A percentile compares a stretch with the other conserved stretches of the same genome.
Evolutionary conservation across 2,888 invertebrate genomes (phyloP).

Genomic region (Bruchidius siliquastri): DNA sequence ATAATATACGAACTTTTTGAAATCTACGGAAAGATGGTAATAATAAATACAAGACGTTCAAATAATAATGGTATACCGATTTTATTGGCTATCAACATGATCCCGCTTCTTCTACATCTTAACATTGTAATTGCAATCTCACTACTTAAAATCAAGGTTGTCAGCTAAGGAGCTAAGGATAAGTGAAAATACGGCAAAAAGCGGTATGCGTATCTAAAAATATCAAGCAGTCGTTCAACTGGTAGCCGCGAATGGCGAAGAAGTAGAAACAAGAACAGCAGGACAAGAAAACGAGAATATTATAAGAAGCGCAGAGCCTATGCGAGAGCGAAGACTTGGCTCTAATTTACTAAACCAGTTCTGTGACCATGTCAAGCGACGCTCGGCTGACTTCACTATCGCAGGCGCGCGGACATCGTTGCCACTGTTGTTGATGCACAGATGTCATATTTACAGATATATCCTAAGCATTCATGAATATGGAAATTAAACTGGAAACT

Average conservation of each 20-base stretch:
- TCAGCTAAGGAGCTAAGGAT: neutral
- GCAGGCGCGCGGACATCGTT: neutral
- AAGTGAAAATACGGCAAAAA: neutral
- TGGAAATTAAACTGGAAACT: too few relatives aligned
- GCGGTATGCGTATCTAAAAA: neutral
- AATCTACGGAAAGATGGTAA: neutral
- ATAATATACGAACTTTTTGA: neutral
- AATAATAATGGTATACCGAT: neutral
- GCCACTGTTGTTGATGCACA: neutral
- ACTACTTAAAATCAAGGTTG: neutral
- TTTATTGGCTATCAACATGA: neutral
- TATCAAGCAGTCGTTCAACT: neutral
- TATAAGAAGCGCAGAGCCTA: neutral
- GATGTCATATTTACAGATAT: neutral
- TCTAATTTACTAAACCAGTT: slow-evolving; percentile 48
- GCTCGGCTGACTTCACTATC: slow-evolving; percentile 39
- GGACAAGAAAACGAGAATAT: slow-evolving; percentile 29
- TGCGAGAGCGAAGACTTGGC: slow-evolving; percentile 4
- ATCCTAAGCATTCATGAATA: neutral
- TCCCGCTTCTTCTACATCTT: neutral
- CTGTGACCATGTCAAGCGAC: slow-evolving; percentile 46
- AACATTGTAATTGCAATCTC: neutral
- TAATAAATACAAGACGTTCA: neutral
- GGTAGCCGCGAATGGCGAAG: slow-evolving; percentile 14
- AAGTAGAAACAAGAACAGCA: slow-evolving; percentile 43